Evolutionary conservation across 2,113 vertebrate genomes (phyloP).

Genomic region (Suncus etruscus): DNA sequence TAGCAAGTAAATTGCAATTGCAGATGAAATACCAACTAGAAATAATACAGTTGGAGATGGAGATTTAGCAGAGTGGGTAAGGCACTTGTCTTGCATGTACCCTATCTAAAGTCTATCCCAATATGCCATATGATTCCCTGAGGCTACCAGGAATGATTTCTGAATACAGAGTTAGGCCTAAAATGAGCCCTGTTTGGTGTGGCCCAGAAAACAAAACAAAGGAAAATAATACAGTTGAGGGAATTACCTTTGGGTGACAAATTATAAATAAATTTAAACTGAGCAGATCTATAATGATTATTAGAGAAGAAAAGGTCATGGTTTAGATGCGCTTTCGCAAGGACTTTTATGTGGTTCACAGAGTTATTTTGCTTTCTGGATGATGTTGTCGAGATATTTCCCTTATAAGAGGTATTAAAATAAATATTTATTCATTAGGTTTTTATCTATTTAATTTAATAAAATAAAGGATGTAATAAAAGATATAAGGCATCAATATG

Average conservation of each 20-base stretch:
- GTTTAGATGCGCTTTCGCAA: not conserved
- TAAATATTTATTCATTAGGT: not conserved
- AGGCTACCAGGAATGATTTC: too few species aligned
- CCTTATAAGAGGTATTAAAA: not conserved
- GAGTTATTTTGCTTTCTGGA: conserved; percentile 1
- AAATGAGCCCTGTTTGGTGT: too few species aligned
- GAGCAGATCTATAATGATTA: not conserved
- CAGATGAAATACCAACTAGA: too few species aligned
- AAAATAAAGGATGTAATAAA: conserved; percentile 24
- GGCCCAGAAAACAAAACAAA: too few species aligned
- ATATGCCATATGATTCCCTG: too few species aligned
- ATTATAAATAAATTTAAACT: not conserved
- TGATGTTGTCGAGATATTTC: not conserved
- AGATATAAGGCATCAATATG: not conserved
- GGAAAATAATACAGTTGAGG: not conserved
- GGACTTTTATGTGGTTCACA: not conserved
- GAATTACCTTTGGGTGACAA: not conserved
- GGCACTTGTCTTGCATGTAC: too few species aligned
- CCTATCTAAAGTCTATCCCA: too few species aligned
- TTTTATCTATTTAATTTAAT: conserved; percentile 41
- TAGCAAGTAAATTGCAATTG: not conserved
- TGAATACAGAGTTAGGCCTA: too few species aligned
- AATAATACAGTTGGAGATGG: too few species aligned
- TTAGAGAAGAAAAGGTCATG: not conserved
- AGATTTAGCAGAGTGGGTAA: too few species aligned